A percentile compares a stretch with the other conserved stretches of the same genome.
These are phyloP conservation scores for Vollenhovia emeryi DNA, from an alignment of 1,140 invertebrate species.

Conservation along the genomic window DNA sequence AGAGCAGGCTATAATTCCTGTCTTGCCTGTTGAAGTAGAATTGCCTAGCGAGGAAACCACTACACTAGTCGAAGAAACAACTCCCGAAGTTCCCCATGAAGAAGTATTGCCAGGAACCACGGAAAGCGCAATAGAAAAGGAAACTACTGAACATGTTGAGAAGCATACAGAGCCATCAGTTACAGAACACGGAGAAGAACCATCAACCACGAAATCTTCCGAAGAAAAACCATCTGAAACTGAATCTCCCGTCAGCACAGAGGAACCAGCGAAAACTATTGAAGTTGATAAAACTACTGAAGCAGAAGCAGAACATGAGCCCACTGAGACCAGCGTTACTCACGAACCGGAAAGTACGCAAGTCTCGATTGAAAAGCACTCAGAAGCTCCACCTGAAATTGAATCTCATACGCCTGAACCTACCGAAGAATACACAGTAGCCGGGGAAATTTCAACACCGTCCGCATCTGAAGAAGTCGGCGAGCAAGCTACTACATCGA, in stretches of 20 bases:
- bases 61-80: slow-evolving; percentile 14
- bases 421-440: background rate
- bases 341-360: slow-evolving; percentile 16
- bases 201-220: background rate
- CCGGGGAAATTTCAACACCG: slow-evolving; percentile 16
- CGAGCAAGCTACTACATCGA: background rate
- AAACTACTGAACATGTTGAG: slow-evolving; percentile 12
- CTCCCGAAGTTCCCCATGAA: slow-evolving; percentile 14
- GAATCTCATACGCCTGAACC: slow-evolving; percentile 21
- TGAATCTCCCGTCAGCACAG: slow-evolving; percentile 26
- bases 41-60: background rate
- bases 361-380: background rate
- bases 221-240: slow-evolving; percentile 52
- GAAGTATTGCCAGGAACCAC: slow-evolving; percentile 33
- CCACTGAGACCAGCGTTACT: background rate
- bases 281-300: slow-evolving; percentile 9
- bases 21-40: background rate
- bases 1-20: slow-evolving; percentile 34
- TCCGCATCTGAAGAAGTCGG: background rate
- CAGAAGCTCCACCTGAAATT: background rate
- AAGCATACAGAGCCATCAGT: background rate
- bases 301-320: slow-evolving; percentile 17
- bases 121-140: slow-evolving; percentile 44
- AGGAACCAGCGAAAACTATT: background rate
- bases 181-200: slow-evolving; percentile 11